Base-by-base conservation (phyloP, 2,797 vertebrate genomes). In the Adelosebastes latens region DNA sequence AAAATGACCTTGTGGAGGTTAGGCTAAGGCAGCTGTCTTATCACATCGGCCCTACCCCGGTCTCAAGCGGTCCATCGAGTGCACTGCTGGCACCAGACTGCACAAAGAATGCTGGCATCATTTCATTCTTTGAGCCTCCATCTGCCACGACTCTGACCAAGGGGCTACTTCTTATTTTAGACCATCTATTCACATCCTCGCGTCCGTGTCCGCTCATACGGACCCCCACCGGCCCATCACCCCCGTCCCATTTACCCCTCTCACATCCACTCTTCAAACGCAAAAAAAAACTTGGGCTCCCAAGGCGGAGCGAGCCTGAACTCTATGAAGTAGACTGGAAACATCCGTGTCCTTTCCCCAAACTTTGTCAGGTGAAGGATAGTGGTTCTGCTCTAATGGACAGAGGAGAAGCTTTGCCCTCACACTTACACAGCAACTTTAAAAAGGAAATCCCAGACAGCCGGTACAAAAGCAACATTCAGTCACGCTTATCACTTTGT, bases 121-220 rank as follows among this genome's bases (percentile, higher is more conserved):
- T 93, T 94, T 95, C 92, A 93, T 95, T 96, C 93, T 96, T 94
- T 94, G 93, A 94, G 94, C 94, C 93, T 96, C 96, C 96, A 96
- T 97, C 96, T 97, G 96, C 95, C 95, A 94, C 89, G 67, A 94
- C 91, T 94, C 94, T 94, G 92, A 96, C 95, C 94, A 91, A 95
- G 95, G 95, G 95, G 93, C 94, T 89, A 93, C 93, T 95, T 96
- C 94, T 95, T 96, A 96, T 96, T 97, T 96, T 96, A 96, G 94
- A 94, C 92, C 86, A 92, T 93, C 90, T 93, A 93, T 94, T 94
- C 92, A 88, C 89, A 94, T 94, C 91, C 88, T 83, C 72, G 76
- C 76, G 75, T 92, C 86, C 87, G 79, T 76, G 87, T 92, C 93
- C 88, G 81, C 91, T 90, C 89, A 87, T 84, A 84, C 88, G 72